These are phyloP conservation scores for Bovichtus diacanthus DNA, from an alignment of 2,797 vertebrate species.

Conservation along the genomic window DNA sequence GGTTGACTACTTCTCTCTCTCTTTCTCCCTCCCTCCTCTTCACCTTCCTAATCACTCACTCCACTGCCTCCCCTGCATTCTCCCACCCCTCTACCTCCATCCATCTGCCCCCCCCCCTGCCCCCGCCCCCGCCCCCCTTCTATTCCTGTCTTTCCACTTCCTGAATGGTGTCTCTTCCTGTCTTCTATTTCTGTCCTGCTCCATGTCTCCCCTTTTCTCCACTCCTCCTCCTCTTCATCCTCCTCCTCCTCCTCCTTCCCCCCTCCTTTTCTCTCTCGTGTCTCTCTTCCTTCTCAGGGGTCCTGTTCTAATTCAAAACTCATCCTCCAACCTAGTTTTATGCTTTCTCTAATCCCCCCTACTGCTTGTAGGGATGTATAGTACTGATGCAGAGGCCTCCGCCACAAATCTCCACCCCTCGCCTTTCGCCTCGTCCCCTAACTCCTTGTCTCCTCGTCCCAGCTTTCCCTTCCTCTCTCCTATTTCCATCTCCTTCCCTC, in stretches of 20 bases:
- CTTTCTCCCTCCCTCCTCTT: slow-evolving; percentile 17
- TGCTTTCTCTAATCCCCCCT: slow-evolving; percentile 77
- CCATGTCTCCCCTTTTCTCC: slow-evolving; percentile 60
- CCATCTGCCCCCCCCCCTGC: slow-evolving; percentile 38
- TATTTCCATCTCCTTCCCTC: neutral
- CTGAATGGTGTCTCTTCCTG: slow-evolving; percentile 73
- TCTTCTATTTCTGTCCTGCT: slow-evolving; percentile 77
- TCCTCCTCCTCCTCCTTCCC: slow-evolving; percentile 45
- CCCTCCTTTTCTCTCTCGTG: slow-evolving; percentile 24
- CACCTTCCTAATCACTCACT: slow-evolving; percentile 40
- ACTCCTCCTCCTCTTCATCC: slow-evolving; percentile 8
- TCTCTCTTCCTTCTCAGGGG: slow-evolving; percentile 83
- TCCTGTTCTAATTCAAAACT: slow-evolving; percentile 86
- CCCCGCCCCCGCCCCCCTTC: slow-evolving; percentile 40
- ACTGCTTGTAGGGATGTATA: slow-evolving; percentile 65
- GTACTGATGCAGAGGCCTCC: slow-evolving; percentile 31
- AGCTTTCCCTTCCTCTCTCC: neutral
- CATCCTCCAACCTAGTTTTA: slow-evolving; percentile 84
- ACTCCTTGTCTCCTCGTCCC: slow-evolving; percentile 13
- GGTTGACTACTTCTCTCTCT: slow-evolving; percentile 23
- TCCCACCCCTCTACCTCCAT: slow-evolving; percentile 17
- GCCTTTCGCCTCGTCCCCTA: slow-evolving; percentile 12
- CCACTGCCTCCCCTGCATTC: neutral
- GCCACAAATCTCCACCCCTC: slow-evolving; percentile 27
- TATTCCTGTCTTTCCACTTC: slow-evolving; percentile 75